phyloP scores from a whole-genome alignment of 2,888 invertebrate genomes.

The Oligia latruncula region DNA sequence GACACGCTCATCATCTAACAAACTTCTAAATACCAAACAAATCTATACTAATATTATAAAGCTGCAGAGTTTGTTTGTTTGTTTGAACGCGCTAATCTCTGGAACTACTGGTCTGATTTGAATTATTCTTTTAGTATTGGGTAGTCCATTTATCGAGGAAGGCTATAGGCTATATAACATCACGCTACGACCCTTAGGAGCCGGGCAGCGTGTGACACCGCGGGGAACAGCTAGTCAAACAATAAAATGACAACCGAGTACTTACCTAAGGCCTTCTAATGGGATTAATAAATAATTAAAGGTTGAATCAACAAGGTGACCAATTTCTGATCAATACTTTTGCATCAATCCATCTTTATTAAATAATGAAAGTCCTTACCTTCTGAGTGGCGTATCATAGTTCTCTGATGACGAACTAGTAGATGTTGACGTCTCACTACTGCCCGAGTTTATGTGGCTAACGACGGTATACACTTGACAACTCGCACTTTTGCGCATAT shows the following conservation, averaged over 20 bases:
- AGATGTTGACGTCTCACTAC: slow-evolving; percentile 81
- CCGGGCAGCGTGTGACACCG: no score
- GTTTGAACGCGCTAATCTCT: no score
- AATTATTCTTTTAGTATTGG: no score
- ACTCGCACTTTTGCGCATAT: slow-evolving; percentile 77
- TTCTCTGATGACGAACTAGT: slow-evolving; percentile 79
- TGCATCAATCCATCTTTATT: background rate
- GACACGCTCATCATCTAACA: background rate
- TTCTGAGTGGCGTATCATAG: slow-evolving; percentile 81
- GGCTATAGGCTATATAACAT: no score
- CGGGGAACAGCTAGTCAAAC: no score
- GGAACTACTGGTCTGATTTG: no score
- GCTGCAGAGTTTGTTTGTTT: no score
- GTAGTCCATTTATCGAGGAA: no score
- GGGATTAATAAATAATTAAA: background rate
- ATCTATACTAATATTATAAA: no score
- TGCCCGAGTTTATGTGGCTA: slow-evolving; percentile 74
- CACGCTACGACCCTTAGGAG: no score
- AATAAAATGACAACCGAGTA: background rate
- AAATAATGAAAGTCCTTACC: slow-evolving; percentile 70
- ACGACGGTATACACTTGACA: slow-evolving; percentile 76
- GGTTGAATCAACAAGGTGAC: background rate
- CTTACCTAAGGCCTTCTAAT: background rate
- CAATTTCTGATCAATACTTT: background rate
- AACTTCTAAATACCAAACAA: background rate